Percentiles rank a stretch among this genome's conserved stretches.
phyloP scores from a whole-genome alignment of 1,140 invertebrate genomes.

The Ctenoplectra terminalis region DNA sequence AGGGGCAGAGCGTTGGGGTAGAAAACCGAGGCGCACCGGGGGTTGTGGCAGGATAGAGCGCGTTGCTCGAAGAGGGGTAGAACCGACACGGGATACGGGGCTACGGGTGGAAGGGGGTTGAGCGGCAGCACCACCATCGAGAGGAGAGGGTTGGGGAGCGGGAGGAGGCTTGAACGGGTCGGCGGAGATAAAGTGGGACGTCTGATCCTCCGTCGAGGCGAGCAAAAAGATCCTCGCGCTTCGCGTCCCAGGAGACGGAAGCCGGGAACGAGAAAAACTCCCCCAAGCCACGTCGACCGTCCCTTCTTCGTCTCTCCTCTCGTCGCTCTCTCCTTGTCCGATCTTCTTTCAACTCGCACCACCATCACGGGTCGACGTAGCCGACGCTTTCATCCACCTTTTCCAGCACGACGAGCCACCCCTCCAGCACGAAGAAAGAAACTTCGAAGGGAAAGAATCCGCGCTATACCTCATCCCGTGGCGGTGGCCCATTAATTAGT shows the following conservation, averaged over 20 bases:
- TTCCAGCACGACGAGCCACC: constrained; percentile 68
- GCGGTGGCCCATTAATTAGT: constrained; percentile 61
- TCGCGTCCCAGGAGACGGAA: constrained; percentile 81
- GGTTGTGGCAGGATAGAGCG: constrained; percentile 66
- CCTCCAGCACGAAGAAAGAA: constrained; percentile 70
- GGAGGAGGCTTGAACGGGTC: constrained; percentile 71
- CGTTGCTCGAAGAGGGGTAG: constrained; percentile 59
- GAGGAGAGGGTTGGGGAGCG: constrained; percentile 15
- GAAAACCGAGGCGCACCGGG: constrained; percentile 67
- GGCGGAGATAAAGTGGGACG: constrained; percentile 79
- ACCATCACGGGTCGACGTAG: constrained; percentile 63
- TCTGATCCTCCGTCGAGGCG: constrained; percentile 78
- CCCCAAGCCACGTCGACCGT: constrained; percentile 70
- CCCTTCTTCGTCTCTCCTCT: constrained; percentile 4
- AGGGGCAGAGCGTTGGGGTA: constrained; percentile 56
- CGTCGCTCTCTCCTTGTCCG: constrained; percentile 34
- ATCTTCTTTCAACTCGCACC: constrained; percentile 60
- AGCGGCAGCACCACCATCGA: neutral
- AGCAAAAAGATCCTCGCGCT: constrained; percentile 79
- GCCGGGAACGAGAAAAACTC: constrained; percentile 81
- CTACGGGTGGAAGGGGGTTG: neutral
- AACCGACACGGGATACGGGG: constrained; percentile 34
- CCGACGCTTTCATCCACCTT: constrained; percentile 77
- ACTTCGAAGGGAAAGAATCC: constrained; percentile 77
- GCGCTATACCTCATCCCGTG: constrained; percentile 56